Conservation (phyloP, 2,113 vertebrate species). For the Phaethornis superciliosus region DNA sequence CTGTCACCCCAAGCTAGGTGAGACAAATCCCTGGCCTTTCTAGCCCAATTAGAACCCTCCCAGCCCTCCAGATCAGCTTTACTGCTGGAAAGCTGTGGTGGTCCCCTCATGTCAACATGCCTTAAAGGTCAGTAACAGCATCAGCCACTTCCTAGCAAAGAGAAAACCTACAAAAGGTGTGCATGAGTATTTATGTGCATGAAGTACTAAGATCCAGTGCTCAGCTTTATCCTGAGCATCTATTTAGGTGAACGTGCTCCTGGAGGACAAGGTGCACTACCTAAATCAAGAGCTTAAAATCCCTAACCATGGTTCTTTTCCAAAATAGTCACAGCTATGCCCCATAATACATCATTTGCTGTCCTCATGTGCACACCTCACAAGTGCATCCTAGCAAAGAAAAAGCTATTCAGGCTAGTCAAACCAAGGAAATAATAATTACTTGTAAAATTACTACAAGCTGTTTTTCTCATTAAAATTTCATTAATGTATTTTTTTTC, state of each 20-base stretch:
- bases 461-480: slow-evolving; percentile 66
- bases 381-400: neutral
- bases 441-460: slow-evolving; percentile 56
- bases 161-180: neutral
- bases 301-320: neutral
- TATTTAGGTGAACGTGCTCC: neutral
- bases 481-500: slow-evolving; percentile 27
- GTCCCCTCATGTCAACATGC: neutral
- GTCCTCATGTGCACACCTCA: neutral
- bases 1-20: neutral
- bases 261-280: neutral
- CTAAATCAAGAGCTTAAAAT: neutral
- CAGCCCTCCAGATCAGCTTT: neutral
- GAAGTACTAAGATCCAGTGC: neutral
- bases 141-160: neutral
- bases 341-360: neutral
- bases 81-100: neutral
- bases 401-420: slow-evolving; percentile 1
- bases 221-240: neutral
- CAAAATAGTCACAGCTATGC: neutral
- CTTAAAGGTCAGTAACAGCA: neutral
- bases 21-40: neutral
- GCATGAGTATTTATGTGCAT: accelerated
- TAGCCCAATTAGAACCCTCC: neutral
- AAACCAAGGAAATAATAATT: slow-evolving; percentile 30